Evolutionary conservation across 2,888 invertebrate genomes (phyloP).

Genomic region (Vanessa cardui): DNA sequence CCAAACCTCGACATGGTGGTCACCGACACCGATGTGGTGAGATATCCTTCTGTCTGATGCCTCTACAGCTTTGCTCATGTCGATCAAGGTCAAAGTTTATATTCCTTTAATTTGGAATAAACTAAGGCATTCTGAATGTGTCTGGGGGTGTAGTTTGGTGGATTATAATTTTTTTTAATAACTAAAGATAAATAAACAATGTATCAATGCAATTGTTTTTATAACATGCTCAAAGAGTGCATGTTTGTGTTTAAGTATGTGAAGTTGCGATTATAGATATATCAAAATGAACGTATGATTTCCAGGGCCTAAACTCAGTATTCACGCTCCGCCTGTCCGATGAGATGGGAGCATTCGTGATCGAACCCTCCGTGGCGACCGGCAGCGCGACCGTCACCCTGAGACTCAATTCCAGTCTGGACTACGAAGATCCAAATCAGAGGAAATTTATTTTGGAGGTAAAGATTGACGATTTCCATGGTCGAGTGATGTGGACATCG

Average conservation of each 20-base stretch:
- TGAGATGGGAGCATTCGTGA: slow-evolving; percentile 90
- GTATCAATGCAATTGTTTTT: too few relatives aligned
- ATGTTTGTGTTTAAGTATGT: too few relatives aligned
- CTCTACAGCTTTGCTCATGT: too few relatives aligned
- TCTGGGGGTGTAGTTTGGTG: too few relatives aligned
- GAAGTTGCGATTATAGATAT: not conserved
- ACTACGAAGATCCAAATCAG: slow-evolving; percentile 96
- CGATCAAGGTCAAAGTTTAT: too few relatives aligned
- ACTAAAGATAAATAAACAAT: too few relatives aligned
- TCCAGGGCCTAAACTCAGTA: slow-evolving; percentile 91
- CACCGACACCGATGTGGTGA: slow-evolving; percentile 91
- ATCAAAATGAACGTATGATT: not conserved
- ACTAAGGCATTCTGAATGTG: too few relatives aligned
- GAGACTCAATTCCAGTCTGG: slow-evolving; percentile 90
- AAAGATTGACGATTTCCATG: too few relatives aligned
- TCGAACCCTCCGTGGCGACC: slow-evolving; percentile 90
- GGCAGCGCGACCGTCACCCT: slow-evolving; percentile 93
- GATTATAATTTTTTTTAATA: too few relatives aligned
- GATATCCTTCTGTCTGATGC: not conserved
- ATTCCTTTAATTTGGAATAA: too few relatives aligned
- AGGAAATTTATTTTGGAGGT: slow-evolving; percentile 94
- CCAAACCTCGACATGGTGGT: slow-evolving; percentile 93
- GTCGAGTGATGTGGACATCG: too few relatives aligned
- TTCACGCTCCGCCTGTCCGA: slow-evolving; percentile 91
- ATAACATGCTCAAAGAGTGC: too few relatives aligned